Evolutionary conservation across 2,797 vertebrate species (phyloP), one percentile per base, ranked within the genome.

Genomic region (Lophotriccus pileatus): DNA sequence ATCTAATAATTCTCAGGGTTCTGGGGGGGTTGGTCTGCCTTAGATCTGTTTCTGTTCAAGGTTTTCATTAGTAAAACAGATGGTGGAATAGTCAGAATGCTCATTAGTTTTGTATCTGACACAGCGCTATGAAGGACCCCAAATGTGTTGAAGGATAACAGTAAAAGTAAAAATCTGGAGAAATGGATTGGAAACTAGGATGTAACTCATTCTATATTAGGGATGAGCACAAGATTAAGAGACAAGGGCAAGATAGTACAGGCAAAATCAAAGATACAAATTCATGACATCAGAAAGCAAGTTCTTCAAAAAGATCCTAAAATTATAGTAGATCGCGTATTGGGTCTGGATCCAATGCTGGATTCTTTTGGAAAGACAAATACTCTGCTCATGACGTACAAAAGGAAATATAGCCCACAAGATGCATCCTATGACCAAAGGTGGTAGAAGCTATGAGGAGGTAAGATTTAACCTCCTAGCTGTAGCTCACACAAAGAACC

Each of bases 61-160:
- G 70, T 89, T 94, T 96, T 91, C 74, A 58, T 90, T 90, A 89
- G 56, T 23, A 76, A 95, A 94, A 91, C 91, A 96, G 93, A 93
- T 96, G 89, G 91, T 70, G 24, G 22, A 93, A 91, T 67, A 94
- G 37, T 85, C 59, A 94, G 90, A 87, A 85, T 55, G 47, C 28
- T 96, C 78, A 87, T 94, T 95, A 93, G 75, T 83, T 94, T 93
- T 94, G 37, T 64, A 52, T 70, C 55, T 74, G 78, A 93, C 69
- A 91, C 30, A 60, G 52, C 70, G 41, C 2, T 70, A 85, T 44
- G 60, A 91, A 70, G 78, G 41, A 91, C 87, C 75, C 24, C 41
- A 76, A 94, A 87, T 56, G 32, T 83, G 52, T 76, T 89, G 44
- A 44, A 82, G 30, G 39, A 69, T 49, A 84, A 66, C 3, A 90